Evolutionary conservation across 1,140 invertebrate species (phyloP), one percentile per base, ranked within the genome.

Genomic region (Bombus pyrosoma): DNA sequence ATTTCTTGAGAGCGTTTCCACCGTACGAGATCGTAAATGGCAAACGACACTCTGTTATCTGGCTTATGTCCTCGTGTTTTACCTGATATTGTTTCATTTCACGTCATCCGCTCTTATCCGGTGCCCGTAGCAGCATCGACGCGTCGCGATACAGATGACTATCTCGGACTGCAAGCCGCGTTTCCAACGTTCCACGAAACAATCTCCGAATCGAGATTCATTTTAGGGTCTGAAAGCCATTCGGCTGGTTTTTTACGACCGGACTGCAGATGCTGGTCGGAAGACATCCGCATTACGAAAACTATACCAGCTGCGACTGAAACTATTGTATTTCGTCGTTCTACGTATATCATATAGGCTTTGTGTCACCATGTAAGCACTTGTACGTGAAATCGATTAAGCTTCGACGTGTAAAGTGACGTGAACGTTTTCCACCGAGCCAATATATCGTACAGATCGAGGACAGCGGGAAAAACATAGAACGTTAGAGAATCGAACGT

Each of bases 11-110:
- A 53, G 47, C 13, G n/a, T 81, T 76, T 53, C 71, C n/a, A 53
- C 32, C 41, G 68, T 37, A 28, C 3, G 43, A 0, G 64, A 71
- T 88, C 87, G 71, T 88, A 88, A 83, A 88, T 66, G 81, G 43
- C 43, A 72, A 34, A 80, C 8, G 86, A 74, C 71, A 34, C 5
- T 59, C 77, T 13, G 81, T 75, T 71, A 71, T 57, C 74, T 34
- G 41, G 25, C 32, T n/a, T 59, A 41, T 57, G 74, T 41, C 37
- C 75, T 62, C 37, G 25, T 77, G 59, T 69, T 62, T 87, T 32
- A 83, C 37, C 71, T 74, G 62, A 87, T 47, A 53, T 69, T 68
- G 39, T 83, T 71, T 83, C 59, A 34, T 86, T 76, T 43, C 57
- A 10, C 34, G 73, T 83, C 75, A 43, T 37, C 34, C 59, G 9